Conservation (phyloP, 1,140 invertebrate genomes). For the Penaeus chinensis region DNA sequence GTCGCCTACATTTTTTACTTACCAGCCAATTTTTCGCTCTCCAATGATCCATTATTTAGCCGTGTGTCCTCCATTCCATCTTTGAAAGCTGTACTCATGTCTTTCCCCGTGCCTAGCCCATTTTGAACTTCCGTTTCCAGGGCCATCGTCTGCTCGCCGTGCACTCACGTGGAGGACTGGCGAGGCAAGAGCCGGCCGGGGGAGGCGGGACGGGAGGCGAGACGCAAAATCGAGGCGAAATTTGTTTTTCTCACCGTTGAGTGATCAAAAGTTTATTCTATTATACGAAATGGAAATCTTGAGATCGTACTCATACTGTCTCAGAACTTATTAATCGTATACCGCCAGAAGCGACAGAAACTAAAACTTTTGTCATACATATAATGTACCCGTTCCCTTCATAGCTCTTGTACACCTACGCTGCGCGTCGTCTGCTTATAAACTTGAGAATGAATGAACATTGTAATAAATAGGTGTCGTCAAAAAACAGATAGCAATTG, state of each 20-base stretch:
- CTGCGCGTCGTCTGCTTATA: too few relatives aligned
- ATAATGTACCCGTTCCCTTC: too few relatives aligned
- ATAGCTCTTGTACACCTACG: too few relatives aligned
- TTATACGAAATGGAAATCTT: background rate
- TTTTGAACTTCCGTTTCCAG: background rate
- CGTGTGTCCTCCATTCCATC: background rate
- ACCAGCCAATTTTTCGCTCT: background rate
- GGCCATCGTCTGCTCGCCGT: conserved; percentile 7
- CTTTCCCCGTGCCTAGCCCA: conserved; percentile 4
- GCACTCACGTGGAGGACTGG: conserved; percentile 21
- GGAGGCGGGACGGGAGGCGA: background rate
- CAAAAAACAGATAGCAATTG: too few relatives aligned
- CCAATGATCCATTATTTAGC: background rate
- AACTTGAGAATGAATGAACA: too few relatives aligned
- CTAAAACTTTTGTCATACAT: too few relatives aligned
- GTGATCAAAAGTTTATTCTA: background rate
- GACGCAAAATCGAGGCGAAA: background rate
- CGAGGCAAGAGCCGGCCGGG: background rate
- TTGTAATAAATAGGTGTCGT: too few relatives aligned
- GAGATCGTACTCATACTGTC: too few relatives aligned
- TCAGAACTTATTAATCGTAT: too few relatives aligned
- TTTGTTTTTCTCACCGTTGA: too few relatives aligned
- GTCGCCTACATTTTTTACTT: background rate
- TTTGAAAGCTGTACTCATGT: background rate
- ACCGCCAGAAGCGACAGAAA: too few relatives aligned